phyloP scores from a whole-genome alignment of 2,888 invertebrate genomes.

The Trachelus troglodyta region DNA sequence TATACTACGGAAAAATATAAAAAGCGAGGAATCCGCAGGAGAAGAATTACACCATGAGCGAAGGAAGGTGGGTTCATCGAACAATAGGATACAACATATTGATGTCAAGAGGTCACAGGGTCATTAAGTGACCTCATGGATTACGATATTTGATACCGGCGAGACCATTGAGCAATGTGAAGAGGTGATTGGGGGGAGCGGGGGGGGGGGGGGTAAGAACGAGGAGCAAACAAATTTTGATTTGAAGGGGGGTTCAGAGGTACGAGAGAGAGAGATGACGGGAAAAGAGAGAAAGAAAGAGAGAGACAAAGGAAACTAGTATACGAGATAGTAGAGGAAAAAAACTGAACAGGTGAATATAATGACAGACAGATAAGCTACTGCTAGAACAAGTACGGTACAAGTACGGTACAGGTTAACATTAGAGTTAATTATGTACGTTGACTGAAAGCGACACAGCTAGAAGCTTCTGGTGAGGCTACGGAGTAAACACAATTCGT shows the following conservation, averaged over 20 bases:
- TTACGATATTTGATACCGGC: background rate
- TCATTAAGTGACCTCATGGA: background rate
- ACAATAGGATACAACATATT: background rate
- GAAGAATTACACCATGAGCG: background rate
- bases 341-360: constrained; percentile 20
- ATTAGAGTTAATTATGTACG: constrained; percentile 48
- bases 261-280: background rate
- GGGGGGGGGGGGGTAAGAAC: background rate
- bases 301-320: constrained; percentile 35
- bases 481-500: constrained; percentile 34
- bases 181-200: background rate
- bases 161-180: background rate
- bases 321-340: constrained; percentile 33
- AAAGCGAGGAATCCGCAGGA: background rate
- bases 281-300: background rate
- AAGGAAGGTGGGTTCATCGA: background rate
- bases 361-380: constrained; percentile 31
- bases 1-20: background rate
- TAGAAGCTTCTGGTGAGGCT: constrained; percentile 56
- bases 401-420: constrained; percentile 42
- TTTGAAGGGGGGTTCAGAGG: background rate
- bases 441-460: constrained; percentile 62
- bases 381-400: constrained; percentile 21
- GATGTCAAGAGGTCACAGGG: background rate
- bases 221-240: background rate